Evolutionary conservation across 2,113 vertebrate species (phyloP).

Genomic region (Tachuris rubrigastra): DNA sequence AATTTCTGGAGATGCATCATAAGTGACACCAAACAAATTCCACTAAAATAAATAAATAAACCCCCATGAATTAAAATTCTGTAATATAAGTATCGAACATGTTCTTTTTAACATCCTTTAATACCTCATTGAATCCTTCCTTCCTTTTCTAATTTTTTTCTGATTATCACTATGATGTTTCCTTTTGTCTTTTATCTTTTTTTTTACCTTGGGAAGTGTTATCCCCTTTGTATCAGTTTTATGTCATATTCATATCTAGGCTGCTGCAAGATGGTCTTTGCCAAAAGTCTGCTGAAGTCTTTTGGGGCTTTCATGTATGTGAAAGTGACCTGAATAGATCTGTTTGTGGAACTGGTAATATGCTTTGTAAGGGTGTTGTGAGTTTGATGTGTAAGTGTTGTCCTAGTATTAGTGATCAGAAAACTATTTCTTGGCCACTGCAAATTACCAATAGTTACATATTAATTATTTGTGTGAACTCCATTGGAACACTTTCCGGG

Average conservation of each 20-base stretch:
- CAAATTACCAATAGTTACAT: not conserved
- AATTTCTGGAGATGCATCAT: not conserved
- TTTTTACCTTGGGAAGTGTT: not conserved
- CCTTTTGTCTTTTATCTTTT: not conserved
- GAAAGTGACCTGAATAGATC: not conserved
- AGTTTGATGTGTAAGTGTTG: not conserved
- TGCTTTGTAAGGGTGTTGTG: not conserved
- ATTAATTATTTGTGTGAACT: not conserved
- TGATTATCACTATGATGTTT: not conserved
- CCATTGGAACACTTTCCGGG: not conserved
- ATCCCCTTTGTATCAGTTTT: not conserved
- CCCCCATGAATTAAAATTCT: not conserved
- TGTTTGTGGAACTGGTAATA: not conserved
- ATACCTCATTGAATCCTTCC: too few species aligned
- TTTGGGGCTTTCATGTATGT: not conserved
- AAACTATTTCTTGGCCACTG: not conserved
- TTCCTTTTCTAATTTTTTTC: not conserved
- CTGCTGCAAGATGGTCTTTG: not conserved
- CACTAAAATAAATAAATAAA: not conserved
- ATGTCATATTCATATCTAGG: not conserved
- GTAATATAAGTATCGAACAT: not conserved
- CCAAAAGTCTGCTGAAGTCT: not conserved
- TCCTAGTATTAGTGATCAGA: not conserved
- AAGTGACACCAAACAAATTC: not conserved
- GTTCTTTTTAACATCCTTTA: not conserved